Evolutionary conservation across 2,888 invertebrate genomes (phyloP), one percentile per base, ranked within the genome.

Genomic region (Orthosia gothica): DNA sequence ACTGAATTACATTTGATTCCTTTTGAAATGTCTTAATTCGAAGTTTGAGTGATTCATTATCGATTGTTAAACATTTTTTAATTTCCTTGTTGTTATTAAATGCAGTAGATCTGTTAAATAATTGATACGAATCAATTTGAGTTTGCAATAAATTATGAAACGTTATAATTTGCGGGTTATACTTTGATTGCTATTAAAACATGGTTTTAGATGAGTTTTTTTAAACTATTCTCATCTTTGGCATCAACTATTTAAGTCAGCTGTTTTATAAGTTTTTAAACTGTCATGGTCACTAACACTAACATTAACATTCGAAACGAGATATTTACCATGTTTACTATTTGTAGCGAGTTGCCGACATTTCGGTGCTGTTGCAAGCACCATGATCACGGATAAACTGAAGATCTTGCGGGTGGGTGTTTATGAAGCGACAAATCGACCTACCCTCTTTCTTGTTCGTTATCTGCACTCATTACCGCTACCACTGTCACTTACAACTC

Each of bases 21-120:
- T 64, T 74, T 58, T 61, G n/a, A 55, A 69, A 76, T 65, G 64
- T 64, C 45, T 62, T 55, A 50, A 68, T 74, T 13, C 52, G 40
- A 50, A 15, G 20, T 65, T 50, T 62, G 79, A 82, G 59, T 73
- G 59, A 75, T 83, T 75, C 59, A 71, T 59, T 23, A 71, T 59
- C 20, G 63, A 67, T 79, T 20, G 71, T 80, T 84, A 12, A 63
- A 20, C 18, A 59, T 61, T 74, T 63, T 70, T 13, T 63, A 23
- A 58, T 50, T 71, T 81, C 55, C 79, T 68, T 32, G 47, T 73
- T 57, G 26, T 72, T 61, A 75, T 70, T 75, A 54, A 54, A 69
- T 47, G 23, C 40, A 59, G 66, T 62, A 26, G 23, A 32, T 67
- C 15, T 54, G 40, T 40, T 74, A 23, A 47, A 63, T 66, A 18